Evolutionary conservation across 1,140 invertebrate species (phyloP).

Genomic region (Cotesia vestalis): DNA sequence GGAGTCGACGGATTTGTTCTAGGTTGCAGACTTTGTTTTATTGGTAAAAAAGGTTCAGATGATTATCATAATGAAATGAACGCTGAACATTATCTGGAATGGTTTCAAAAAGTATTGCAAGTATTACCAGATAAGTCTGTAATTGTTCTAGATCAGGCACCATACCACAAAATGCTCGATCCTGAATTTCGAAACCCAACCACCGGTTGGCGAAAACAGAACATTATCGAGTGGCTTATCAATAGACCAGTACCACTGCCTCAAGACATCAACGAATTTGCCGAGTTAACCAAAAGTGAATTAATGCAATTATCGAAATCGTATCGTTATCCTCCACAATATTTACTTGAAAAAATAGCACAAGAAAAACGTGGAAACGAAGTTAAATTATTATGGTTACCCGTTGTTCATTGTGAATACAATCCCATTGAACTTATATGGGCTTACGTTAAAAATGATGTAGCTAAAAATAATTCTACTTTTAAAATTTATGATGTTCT

Average conservation of each 20-base stretch:
- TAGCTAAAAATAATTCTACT: not conserved
- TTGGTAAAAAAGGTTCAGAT: slow-evolving; percentile 7
- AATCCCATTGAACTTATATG: slow-evolving; percentile 2
- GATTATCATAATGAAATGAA: slow-evolving; percentile 25
- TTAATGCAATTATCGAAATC: not conserved
- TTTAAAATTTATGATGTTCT: not conserved
- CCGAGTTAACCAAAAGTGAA: not conserved
- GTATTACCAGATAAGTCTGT: slow-evolving; percentile 42
- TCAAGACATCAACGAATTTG: not conserved
- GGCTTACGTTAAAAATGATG: not conserved
- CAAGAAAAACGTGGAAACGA: not conserved
- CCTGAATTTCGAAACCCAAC: slow-evolving; percentile 26
- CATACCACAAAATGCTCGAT: slow-evolving; percentile 27
- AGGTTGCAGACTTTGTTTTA: slow-evolving; percentile 7
- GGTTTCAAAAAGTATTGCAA: slow-evolving; percentile 38
- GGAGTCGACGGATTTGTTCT: slow-evolving; percentile 18
- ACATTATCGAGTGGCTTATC: slow-evolving; percentile 4
- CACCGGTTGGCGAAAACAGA: slow-evolving; percentile 9
- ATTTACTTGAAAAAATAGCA: not conserved
- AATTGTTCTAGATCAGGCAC: slow-evolving; percentile 41
- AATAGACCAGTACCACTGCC: slow-evolving; percentile 11
- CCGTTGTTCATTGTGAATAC: slow-evolving; percentile 5
- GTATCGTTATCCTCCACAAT: no score
- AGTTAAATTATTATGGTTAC: slow-evolving; percentile 8
- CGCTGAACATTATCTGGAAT: slow-evolving; percentile 20